phyloP scores from a whole-genome alignment of 35 echinoderm and acorn worm genomes.

The Diadema setosum region DNA sequence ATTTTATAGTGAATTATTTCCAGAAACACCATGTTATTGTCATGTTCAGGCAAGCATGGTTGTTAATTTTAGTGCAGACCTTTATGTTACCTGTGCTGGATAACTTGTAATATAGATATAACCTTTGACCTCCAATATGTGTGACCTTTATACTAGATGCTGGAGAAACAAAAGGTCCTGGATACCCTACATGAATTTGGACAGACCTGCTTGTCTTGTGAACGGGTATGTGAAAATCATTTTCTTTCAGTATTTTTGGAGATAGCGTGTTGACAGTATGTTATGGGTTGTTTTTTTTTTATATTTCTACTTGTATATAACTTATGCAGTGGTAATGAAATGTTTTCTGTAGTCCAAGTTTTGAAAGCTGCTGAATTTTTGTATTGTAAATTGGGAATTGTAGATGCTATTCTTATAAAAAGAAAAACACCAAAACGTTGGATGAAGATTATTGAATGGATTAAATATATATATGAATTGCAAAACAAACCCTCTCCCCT shows the following conservation, averaged over 20 bases:
- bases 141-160: conserved; percentile 47
- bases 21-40: not conserved
- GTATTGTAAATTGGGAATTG: not conserved
- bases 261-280: too few species aligned
- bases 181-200: conserved; percentile 90
- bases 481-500: too few species aligned
- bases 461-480: too few species aligned
- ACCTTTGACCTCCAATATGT: not conserved
- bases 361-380: not conserved
- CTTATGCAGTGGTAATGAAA: not conserved
- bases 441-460: too few species aligned
- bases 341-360: not conserved
- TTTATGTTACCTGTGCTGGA: not conserved
- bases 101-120: not conserved
- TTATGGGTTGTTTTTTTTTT: too few species aligned
- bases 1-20: too few species aligned
- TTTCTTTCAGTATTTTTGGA: not conserved
- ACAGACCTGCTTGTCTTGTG: conserved; percentile 61
- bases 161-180: conserved; percentile 77
- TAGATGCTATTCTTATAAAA: not conserved
- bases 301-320: too few species aligned
- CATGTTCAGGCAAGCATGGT: not conserved
- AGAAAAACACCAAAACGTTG: not conserved
- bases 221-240: conserved; percentile 37
- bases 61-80: not conserved